These are phyloP conservation scores for Polietes domitor DNA, from an alignment of 2,888 invertebrate genomes.

Conservation along the genomic window DNA sequence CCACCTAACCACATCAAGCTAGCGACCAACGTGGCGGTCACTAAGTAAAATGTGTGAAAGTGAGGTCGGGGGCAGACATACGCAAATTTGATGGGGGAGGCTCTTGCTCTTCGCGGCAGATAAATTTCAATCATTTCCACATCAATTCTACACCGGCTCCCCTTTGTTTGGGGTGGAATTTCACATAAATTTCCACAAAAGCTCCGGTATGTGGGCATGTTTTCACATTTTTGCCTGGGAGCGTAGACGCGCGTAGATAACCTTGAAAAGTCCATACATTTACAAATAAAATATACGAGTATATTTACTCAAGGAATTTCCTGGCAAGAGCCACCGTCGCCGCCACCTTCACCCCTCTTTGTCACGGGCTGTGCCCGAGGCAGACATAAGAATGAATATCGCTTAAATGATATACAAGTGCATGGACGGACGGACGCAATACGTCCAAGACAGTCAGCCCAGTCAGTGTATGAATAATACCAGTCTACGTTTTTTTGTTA, in stretches of 20 bases:
- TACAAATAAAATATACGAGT: slow-evolving; percentile 32
- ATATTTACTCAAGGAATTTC: slow-evolving; percentile 48
- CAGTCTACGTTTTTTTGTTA: background rate
- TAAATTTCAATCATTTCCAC: too few relatives aligned
- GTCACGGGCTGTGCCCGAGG: background rate
- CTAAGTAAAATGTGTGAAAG: too few relatives aligned
- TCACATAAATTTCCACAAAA: background rate
- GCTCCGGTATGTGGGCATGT: background rate
- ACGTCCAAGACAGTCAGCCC: background rate
- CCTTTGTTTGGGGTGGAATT: background rate
- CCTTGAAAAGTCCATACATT: slow-evolving; percentile 31
- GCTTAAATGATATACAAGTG: slow-evolving; percentile 19
- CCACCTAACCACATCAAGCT: too few relatives aligned
- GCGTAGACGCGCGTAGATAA: background rate
- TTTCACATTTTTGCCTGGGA: too few relatives aligned
- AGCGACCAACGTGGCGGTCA: too few relatives aligned
- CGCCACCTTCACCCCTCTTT: slow-evolving; percentile 28
- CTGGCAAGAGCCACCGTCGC: too few relatives aligned
- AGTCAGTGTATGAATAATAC: too few relatives aligned
- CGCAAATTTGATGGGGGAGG: too few relatives aligned
- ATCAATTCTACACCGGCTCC: too few relatives aligned
- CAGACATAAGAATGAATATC: background rate
- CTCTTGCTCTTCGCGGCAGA: too few relatives aligned
- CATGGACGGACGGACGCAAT: background rate
- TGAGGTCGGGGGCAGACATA: too few relatives aligned